Base-by-base conservation (phyloP, 2,797 vertebrate genomes). In the Myotis myotis region DNA sequence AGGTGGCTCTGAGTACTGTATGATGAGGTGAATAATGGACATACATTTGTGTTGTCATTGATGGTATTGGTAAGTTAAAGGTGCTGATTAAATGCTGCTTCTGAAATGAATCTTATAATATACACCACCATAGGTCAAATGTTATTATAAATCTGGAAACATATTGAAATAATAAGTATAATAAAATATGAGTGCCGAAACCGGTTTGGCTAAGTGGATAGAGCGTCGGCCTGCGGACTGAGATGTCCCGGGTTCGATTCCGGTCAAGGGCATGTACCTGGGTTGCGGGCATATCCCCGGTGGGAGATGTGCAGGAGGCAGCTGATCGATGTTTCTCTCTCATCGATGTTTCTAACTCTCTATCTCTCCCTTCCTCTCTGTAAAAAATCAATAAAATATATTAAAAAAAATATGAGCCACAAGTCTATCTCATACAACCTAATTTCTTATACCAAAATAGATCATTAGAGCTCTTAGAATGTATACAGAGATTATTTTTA, bases 361-460 rank as follows among this genome's bases (percentile, higher is more conserved):
- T n/a, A n/a, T n/a, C n/a, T n/a, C n/a, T n/a, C n/a, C n/a, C n/a
- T n/a, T n/a, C n/a, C n/a, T n/a, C n/a, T n/a, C n/a, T n/a, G n/a
- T n/a, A n/a, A n/a, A n/a, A n/a, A n/a, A n/a, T n/a, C n/a, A n/a
- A n/a, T n/a, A n/a, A n/a, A n/a, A n/a, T n/a, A n/a, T n/a, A n/a
- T n/a, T n/a, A n/a, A n/a, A n/a, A n/a, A 15, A 87, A 86, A 36
- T 80, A 13, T 80, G 64, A 95, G 53, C 64, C 62, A 0, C 2
- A 75, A 89, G 92, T 84, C 36, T 71, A 79, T 71, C 44, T 72
- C 85, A 25, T 33, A 53, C 9, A 82, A 30, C 74, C 62, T 93
- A 71, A 93, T 93, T 86, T 79, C 75, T 93, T 64, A 72, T 80
- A 49, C 51, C 44, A 84, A 94, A 94, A 94, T 79, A 92, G 28